Conservation (phyloP, 2,797 vertebrate genomes). For the Darevskia mixta region DNA sequence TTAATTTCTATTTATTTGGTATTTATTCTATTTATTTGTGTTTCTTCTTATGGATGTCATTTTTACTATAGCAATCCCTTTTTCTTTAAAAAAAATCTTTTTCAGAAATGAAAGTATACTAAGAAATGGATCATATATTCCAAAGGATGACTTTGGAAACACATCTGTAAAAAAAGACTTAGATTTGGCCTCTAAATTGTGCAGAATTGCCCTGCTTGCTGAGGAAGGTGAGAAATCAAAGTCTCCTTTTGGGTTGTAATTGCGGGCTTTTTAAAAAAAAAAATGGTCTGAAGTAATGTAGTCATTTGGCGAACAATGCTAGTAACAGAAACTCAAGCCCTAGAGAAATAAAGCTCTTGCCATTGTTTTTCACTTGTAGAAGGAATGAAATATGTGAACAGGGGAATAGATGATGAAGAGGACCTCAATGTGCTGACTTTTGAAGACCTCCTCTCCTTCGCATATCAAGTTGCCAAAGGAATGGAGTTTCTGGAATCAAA, state of each 20-base stretch:
- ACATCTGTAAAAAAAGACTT: constrained; percentile 54
- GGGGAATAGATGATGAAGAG: constrained; percentile 77
- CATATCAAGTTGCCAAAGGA: constrained; percentile 95
- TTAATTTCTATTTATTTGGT: neutral
- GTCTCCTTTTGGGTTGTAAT: neutral
- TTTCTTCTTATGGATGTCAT: constrained; percentile 15
- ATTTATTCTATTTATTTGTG: constrained; percentile 41
- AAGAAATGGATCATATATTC: constrained; percentile 40
- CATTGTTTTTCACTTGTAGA: constrained; percentile 62
- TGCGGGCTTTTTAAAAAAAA: neutral
- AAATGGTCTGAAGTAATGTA: too few species aligned
- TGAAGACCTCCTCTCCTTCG: constrained; percentile 93
- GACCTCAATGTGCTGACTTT: constrained; percentile 90
- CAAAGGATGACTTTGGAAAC: constrained; percentile 58
- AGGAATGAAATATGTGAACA: constrained; percentile 72
- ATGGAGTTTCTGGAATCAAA: constrained; percentile 97
- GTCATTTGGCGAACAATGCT: neutral
- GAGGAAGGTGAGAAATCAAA: constrained; percentile 69
- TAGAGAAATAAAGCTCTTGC: constrained; percentile 16
- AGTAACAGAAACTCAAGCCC: neutral
- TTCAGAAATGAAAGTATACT: constrained; percentile 48
- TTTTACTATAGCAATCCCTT: neutral
- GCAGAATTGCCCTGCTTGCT: constrained; percentile 54
- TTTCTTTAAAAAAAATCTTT: constrained; percentile 22
- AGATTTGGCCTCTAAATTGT: constrained; percentile 48